Evolutionary conservation across 23 tunicate genomes (phyloP).

Genomic region (Styela clava): DNA sequence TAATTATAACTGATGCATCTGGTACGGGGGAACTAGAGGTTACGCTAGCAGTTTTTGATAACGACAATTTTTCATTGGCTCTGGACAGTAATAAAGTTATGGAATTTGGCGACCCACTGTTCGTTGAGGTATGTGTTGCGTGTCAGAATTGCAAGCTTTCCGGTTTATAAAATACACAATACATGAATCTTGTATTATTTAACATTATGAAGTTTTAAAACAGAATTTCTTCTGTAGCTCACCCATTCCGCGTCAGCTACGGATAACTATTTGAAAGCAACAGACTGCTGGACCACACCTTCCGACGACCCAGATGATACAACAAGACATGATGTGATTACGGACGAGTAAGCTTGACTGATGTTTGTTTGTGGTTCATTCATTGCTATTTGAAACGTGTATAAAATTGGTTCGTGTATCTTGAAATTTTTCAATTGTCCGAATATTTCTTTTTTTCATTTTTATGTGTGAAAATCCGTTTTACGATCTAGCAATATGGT

Average conservation of each 20-base stretch:
- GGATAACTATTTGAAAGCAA: background rate
- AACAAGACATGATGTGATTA: background rate
- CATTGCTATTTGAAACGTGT: too few species aligned
- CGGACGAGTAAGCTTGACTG: constrained; percentile 14
- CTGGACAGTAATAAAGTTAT: background rate
- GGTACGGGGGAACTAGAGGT: constrained; percentile 3
- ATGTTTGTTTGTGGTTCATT: too few species aligned
- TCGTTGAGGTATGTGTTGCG: constrained; percentile 2
- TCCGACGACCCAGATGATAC: background rate
- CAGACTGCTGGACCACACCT: constrained; percentile 10
- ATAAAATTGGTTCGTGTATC: too few species aligned
- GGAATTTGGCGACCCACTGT: background rate
- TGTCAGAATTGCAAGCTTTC: too few species aligned
- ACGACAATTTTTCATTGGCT: background rate
- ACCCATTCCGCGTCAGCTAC: background rate
- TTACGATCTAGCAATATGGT: too few species aligned
- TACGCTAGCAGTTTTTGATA: background rate
- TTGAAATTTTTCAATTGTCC: too few species aligned
- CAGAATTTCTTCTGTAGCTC: background rate
- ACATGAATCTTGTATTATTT: too few species aligned
- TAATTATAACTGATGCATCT: background rate
- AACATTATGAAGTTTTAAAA: too few species aligned
- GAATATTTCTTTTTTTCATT: too few species aligned
- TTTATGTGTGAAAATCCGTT: too few species aligned
- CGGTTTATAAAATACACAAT: too few species aligned